A percentile compares a stretch with the other conserved stretches of the same genome.
Conservation (phyloP, 2,797 vertebrate species). For the Oryzias dopingdopingensis region DNA sequence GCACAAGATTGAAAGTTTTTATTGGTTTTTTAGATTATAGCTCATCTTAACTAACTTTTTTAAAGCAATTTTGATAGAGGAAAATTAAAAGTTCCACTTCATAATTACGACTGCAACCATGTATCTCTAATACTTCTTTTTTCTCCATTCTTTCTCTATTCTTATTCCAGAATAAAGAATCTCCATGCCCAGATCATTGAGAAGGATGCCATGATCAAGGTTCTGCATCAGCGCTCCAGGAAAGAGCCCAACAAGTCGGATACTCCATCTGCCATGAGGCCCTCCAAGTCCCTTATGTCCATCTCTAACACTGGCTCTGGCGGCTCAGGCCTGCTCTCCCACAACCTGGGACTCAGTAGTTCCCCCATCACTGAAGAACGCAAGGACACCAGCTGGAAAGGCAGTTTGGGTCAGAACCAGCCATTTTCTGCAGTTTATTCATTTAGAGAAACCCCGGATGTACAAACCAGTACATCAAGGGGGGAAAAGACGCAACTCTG, state of each 20-base stretch:
- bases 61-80: no score
- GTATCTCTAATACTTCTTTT: no score
- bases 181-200: constrained; percentile 98
- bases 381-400: constrained; percentile 94
- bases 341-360: constrained; percentile 87
- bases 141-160: neutral
- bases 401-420: constrained; percentile 86
- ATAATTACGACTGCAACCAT: no score
- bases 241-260: constrained; percentile 92
- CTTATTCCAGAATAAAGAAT: constrained; percentile 88
- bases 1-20: no score
- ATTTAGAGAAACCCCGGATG: no score
- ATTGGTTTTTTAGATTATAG: no score
- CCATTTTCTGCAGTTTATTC: neutral
- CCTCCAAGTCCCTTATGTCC: constrained; percentile 97
- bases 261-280: constrained; percentile 89
- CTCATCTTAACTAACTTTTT: no score
- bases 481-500: no score
- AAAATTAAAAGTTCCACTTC: no score
- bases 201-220: constrained; percentile 99
- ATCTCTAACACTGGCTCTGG: constrained; percentile 87
- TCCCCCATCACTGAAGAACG: constrained; percentile 94
- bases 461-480: no score
- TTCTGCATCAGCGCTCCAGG: constrained; percentile 94
- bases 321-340: constrained; percentile 87